Percentiles rank a stretch among this genome's conserved stretches.
These are phyloP conservation scores for Mastacembelus armatus DNA, from an alignment of 2,797 vertebrate species.

Conservation along the genomic window DNA sequence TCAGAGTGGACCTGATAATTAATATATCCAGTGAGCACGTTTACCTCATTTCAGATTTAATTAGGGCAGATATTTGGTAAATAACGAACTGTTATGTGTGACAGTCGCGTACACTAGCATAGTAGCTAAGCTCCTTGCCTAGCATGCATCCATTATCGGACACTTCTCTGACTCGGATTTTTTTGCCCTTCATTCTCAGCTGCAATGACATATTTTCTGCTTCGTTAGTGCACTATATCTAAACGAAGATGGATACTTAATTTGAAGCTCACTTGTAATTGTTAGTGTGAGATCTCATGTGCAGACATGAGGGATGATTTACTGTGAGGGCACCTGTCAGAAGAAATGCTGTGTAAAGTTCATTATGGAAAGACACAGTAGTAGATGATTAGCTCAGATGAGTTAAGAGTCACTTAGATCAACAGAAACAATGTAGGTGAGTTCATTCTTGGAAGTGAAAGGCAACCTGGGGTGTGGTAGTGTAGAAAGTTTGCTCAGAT, in stretches of 20 bases:
- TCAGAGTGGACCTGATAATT: accelerated
- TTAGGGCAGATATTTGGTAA: accelerated
- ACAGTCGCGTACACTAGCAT: background rate
- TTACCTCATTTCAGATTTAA: background rate
- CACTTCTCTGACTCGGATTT: background rate
- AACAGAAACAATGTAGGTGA: background rate
- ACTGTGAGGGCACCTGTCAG: accelerated
- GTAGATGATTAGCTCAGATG: slow-evolving; percentile 34
- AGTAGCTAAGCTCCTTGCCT: background rate
- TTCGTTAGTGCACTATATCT: too few species aligned
- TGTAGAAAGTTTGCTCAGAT: too few species aligned
- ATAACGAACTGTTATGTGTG: background rate
- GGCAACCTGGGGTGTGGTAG: background rate
- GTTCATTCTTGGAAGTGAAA: background rate
- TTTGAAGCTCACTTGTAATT: background rate
- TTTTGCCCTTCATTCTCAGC: background rate
- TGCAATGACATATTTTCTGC: too few species aligned
- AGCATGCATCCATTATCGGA: slow-evolving; percentile 28
- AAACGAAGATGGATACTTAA: accelerated
- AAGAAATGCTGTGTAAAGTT: background rate
- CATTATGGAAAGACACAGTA: background rate
- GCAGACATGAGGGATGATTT: too few species aligned
- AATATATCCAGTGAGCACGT: accelerated
- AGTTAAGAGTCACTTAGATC: background rate
- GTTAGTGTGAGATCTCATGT: background rate